A percentile compares a stretch with the other conserved stretches of the same genome.
These are phyloP conservation scores for Euzophera pinguis DNA, from an alignment of 2,888 invertebrate genomes.

Conservation along the genomic window DNA sequence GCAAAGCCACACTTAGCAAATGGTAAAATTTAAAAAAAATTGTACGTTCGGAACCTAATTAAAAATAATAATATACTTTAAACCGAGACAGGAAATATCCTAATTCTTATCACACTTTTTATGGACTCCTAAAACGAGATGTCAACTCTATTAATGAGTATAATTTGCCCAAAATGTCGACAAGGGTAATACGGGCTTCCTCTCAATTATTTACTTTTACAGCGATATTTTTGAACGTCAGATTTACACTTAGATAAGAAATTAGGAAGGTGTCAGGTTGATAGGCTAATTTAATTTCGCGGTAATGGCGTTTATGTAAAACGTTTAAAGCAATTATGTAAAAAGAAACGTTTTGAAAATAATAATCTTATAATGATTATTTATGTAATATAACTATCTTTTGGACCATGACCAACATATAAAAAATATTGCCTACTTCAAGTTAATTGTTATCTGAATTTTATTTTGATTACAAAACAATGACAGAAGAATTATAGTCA, in stretches of 20 bases:
- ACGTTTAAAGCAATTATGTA: neutral
- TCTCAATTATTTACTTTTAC: conserved; percentile 7
- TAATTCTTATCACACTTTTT: too few relatives aligned
- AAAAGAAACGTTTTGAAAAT: neutral
- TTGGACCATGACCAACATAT: too few relatives aligned
- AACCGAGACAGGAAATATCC: too few relatives aligned
- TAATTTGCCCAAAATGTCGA: neutral
- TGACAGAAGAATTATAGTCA: too few relatives aligned
- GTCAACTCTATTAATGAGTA: neutral
- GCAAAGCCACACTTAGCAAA: too few relatives aligned
- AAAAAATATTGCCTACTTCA: too few relatives aligned
- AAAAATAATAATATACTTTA: too few relatives aligned
- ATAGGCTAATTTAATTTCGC: neutral
- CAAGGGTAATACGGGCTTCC: neutral
- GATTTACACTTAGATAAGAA: neutral
- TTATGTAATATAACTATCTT: too few relatives aligned
- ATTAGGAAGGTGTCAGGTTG: neutral
- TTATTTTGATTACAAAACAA: too few relatives aligned
- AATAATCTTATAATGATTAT: neutral
- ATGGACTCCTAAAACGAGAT: neutral
- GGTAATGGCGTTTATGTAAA: neutral
- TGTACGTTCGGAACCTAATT: too few relatives aligned
- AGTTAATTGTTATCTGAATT: too few relatives aligned
- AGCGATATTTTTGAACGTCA: neutral
- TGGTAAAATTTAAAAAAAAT: too few relatives aligned